phyloP scores from a whole-genome alignment of 1,140 invertebrate species.

The Drosophila punjabiensis region DNA sequence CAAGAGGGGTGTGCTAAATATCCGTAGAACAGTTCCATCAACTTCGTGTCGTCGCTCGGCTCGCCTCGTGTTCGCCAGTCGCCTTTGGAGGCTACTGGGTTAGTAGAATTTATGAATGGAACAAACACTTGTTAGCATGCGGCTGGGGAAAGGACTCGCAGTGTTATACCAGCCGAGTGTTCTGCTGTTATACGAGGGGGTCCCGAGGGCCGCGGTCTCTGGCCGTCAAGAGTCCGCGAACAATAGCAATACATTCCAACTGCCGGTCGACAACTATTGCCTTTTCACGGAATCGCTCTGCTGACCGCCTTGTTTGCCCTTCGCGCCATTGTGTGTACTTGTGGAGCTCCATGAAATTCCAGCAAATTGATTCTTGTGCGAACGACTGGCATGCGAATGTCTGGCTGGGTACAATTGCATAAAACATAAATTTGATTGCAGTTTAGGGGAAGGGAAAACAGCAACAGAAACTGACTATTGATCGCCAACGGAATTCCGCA shows the following conservation, averaged over 20 bases:
- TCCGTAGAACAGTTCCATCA: constrained; percentile 50
- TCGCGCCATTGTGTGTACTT: constrained; percentile 18
- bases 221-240: neutral
- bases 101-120: constrained; percentile 76
- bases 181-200: constrained; percentile 33
- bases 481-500: neutral
- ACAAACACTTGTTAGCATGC: constrained; percentile 80
- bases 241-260: constrained; percentile 18
- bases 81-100: constrained; percentile 45
- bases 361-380: constrained; percentile 25
- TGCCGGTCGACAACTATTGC: constrained; percentile 25
- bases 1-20: constrained; percentile 53
- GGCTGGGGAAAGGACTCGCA: constrained; percentile 40
- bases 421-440: constrained; percentile 8
- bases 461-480: neutral
- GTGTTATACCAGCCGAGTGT: constrained; percentile 14
- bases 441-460: neutral
- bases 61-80: constrained; percentile 1
- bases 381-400: constrained; percentile 3
- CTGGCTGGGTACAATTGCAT: constrained; percentile 9
- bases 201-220: neutral
- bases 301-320: constrained; percentile 8
- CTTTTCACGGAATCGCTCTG: constrained; percentile 9
- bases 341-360: constrained; percentile 8
- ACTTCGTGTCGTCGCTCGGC: constrained; percentile 5